Base-by-base conservation (phyloP, 1,140 invertebrate species). In the Olivierus martensii region DNA sequence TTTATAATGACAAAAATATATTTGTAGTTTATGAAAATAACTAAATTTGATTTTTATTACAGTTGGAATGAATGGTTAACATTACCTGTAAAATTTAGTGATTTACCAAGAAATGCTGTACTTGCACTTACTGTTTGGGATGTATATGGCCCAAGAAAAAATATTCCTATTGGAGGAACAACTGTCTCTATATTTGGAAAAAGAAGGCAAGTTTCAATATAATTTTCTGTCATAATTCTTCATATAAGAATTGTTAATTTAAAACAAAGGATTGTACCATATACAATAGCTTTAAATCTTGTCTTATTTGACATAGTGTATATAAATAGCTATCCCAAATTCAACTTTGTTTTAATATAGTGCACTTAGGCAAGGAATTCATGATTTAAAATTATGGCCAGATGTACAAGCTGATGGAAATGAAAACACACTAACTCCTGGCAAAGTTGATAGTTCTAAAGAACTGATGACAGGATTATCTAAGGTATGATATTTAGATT, bases 31-130 rank as follows among this genome's bases (percentile, higher is more conserved):
- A n/a, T n/a, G n/a, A n/a, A n/a, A n/a, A n/a, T n/a, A n/a, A n/a
- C n/a, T n/a, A n/a, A n/a, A n/a, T n/a, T n/a, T n/a, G n/a, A n/a
- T 39, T 58, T 57, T 41, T 37, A 53, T 57, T 65, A 56, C 47
- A 89, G 87, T 67, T 99, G 94, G 94, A 95, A 97, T 71, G 93
- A 99, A 72, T 99, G 94, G 93, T 74, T 99, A 7, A 82, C 78
- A 4, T 69, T 99, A 51, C 94, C 94, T 2, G 74, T 99, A 10
- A 81, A 83, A 63, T 96, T 86, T 69, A 86, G 83, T 65, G 92
- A 98, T 67, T 68, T 99, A 28, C 92, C 92, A 3, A 72, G 87
- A 46, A 85, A 87, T 70, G 82, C 94, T 11, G 76, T 85, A 52
- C 69, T 99, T n/a, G 84, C 84, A 14, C 76, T 98, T 59, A 95